These are phyloP conservation scores for Ophion ellenae DNA, from an alignment of 2,888 invertebrate genomes.

Conservation along the genomic window DNA sequence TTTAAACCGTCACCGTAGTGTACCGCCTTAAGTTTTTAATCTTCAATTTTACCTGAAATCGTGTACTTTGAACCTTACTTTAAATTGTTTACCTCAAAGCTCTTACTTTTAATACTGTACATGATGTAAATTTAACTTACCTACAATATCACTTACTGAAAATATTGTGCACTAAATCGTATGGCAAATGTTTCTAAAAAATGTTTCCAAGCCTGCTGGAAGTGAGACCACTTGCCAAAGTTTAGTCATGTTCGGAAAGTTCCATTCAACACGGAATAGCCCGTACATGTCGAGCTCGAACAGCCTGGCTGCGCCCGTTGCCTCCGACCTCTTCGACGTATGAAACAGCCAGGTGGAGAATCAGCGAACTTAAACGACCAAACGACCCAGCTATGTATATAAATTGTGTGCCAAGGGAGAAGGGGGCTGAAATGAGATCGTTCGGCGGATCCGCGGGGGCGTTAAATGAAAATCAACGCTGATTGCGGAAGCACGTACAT, in stretches of 20 bases:
- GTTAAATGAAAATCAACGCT: constrained; percentile 55
- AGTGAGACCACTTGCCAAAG: neutral
- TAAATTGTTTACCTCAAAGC: no score
- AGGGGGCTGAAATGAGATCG: constrained; percentile 18
- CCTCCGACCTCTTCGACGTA: constrained; percentile 17
- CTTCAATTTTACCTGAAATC: no score
- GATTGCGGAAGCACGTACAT: constrained; percentile 39
- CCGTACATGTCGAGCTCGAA: neutral
- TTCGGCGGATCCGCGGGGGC: constrained; percentile 40
- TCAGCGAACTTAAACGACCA: constrained; percentile 12
- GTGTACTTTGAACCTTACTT: no score
- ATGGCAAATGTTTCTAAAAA: no score
- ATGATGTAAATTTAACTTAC: no score
- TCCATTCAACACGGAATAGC: constrained; percentile 3
- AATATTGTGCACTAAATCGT: no score
- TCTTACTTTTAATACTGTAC: no score
- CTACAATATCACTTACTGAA: no score
- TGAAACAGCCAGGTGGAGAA: constrained; percentile 34
- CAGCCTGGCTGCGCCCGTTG: neutral
- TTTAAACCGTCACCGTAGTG: no score
- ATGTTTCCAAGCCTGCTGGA: neutral
- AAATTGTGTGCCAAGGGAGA: constrained; percentile 8
- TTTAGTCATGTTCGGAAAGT: neutral
- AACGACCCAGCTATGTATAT: constrained; percentile 24
- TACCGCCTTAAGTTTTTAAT: no score